These are phyloP conservation scores for Siniperca undulata DNA, from an alignment of 2,797 vertebrate species.

Conservation along the genomic window DNA sequence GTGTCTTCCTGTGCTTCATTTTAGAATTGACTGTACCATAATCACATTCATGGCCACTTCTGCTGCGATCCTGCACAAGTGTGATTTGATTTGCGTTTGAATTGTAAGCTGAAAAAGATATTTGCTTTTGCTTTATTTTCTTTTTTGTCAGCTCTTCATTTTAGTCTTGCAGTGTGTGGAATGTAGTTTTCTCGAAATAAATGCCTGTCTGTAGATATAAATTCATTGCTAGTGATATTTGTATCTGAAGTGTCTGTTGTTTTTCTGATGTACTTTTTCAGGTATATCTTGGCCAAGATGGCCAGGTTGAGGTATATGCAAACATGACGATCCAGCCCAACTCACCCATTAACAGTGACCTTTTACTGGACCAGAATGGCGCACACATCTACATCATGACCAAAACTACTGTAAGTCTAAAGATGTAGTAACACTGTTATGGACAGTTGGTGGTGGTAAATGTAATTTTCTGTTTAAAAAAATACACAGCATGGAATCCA, in stretches of 20 bases:
- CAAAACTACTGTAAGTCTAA: conserved; percentile 86
- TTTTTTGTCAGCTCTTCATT: conserved; percentile 27
- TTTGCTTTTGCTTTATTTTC: conserved; percentile 16
- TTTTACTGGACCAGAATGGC: conserved; percentile 89
- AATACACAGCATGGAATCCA: background rate
- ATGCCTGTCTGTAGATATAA: background rate
- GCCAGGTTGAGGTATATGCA: conserved; percentile 85
- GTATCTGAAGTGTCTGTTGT: background rate
- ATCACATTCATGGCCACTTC: conserved; percentile 81
- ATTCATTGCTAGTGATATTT: background rate
- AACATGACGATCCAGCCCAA: conserved; percentile 87
- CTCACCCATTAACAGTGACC: conserved; percentile 89
- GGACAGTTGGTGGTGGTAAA: background rate
- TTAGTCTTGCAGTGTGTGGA: conserved; percentile 21
- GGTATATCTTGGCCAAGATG: conserved; percentile 90
- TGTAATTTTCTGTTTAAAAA: background rate
- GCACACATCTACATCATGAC: conserved; percentile 94
- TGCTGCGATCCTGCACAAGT: conserved; percentile 67
- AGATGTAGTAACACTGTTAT: background rate
- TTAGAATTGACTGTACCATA: conserved; percentile 81
- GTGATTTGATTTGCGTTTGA: conserved; percentile 73
- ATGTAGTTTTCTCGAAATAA: background rate
- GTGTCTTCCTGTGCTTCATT: conserved; percentile 82
- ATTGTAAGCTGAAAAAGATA: conserved; percentile 46
- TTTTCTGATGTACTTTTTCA: conserved; percentile 67